Percentiles rank a stretch among this genome's conserved stretches.
These are phyloP conservation scores for Callipepla californica DNA, from an alignment of 2,113 vertebrate genomes.

Conservation along the genomic window DNA sequence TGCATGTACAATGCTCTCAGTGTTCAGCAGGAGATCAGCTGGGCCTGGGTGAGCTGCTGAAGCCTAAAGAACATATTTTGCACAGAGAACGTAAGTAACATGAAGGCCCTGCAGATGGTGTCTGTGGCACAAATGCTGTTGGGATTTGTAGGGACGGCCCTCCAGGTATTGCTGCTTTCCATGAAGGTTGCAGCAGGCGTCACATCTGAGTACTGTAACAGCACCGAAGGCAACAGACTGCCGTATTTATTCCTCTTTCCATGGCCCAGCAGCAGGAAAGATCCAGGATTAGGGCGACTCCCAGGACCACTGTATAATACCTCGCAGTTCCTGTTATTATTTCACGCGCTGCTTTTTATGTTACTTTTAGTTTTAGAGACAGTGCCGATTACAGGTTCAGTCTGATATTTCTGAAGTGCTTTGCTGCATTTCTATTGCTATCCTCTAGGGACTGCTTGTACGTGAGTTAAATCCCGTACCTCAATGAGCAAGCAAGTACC, in stretches of 20 bases:
- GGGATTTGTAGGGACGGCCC: neutral
- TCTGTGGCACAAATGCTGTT: neutral
- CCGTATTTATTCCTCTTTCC: neutral
- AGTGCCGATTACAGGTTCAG: neutral
- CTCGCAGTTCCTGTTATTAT: neutral
- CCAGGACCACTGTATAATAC: neutral
- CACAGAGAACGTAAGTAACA: neutral
- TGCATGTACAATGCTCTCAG: neutral
- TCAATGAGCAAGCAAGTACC: neutral
- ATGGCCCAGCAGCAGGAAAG: neutral
- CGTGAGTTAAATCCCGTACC: neutral
- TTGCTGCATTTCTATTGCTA: neutral
- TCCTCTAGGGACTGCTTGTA: neutral
- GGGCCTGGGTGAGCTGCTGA: neutral
- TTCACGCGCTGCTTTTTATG: neutral
- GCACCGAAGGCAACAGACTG: neutral
- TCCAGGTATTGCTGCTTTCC: neutral
- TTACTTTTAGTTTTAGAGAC: neutral
- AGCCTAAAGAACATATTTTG: neutral
- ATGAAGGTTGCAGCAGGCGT: neutral
- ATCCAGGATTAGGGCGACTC: neutral
- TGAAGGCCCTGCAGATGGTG: neutral
- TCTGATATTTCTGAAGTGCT: neutral
- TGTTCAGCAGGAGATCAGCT: neutral
- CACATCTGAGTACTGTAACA: fast-evolving